Evolutionary conservation across 2,888 invertebrate genomes (phyloP), one percentile per base, ranked within the genome.

Genomic region (Lasioglossum figueresi): DNA sequence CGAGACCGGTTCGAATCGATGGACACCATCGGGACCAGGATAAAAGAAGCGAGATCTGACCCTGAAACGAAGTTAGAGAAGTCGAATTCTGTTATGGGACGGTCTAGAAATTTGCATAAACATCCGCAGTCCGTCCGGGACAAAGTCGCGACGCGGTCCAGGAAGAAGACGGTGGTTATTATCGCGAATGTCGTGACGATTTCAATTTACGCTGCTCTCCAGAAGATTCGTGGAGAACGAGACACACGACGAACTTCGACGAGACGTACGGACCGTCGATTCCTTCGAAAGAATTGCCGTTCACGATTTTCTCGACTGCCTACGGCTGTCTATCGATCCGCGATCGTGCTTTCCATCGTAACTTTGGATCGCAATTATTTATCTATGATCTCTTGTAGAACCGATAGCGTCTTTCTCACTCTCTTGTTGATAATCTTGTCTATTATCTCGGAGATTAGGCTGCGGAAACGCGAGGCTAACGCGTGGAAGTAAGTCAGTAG

Each of bases 131-230:
- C 23, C 5, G 23, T 19, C 34, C 37, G 37, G 23, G 37, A 68
- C 68, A 37, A 19, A 8, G 16, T 5, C n/a, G 34, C 16, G 56
- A 70, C 27, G 34, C 45, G 10, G 23, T 31, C 45, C n/a, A 45
- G 71, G n/a, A 66, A 43, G 80, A 48, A 70, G 52, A 59, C 52
- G 48, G 34, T 16, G n/a, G 79, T 75, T 31, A 68, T 79, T 23
- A 72, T n/a, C 75, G 83, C 34, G 63, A 72, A 85, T 90, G 80
- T 84, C 89, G 89, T 90, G 90, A 90, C 89, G 31, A 80, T 87
- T 85, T 88, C 83, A 90, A 89, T 89, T 84, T 79, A 74, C 72
- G 37, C 45, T 34, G 34, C 78, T 79, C 48, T 71, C 77, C 45
- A 40, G 82, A 70, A 48, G 66, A 81, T 68, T 68, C 76, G 48